Conservation (phyloP, 2,888 invertebrate genomes). For the Zaprionus bogoriensis region DNA sequence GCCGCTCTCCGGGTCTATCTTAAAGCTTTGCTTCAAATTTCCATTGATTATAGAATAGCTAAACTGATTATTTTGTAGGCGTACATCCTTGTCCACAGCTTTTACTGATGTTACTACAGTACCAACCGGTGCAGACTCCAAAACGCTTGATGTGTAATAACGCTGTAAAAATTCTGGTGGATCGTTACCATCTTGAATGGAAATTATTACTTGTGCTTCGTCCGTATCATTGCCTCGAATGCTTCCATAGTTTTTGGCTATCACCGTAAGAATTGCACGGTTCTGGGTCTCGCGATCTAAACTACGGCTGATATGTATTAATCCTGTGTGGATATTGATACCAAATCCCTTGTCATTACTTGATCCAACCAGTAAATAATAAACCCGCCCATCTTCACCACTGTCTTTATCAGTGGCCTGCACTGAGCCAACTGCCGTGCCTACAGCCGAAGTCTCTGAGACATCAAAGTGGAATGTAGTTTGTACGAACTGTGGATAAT, state of each 20-base stretch:
- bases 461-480: slow-evolving; percentile 96
- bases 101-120: slow-evolving; percentile 90
- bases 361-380: slow-evolving; percentile 95
- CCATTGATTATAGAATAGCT: slow-evolving; percentile 94
- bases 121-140: slow-evolving; percentile 90
- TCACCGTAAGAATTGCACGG: slow-evolving; percentile 93
- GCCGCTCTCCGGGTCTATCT: slow-evolving; percentile 93
- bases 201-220: slow-evolving; percentile 96
- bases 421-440: slow-evolving; percentile 92
- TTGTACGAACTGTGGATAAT: slow-evolving; percentile 93
- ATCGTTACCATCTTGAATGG: slow-evolving; percentile 97
- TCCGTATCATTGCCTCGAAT: slow-evolving; percentile 97
- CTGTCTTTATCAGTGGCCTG: slow-evolving; percentile 95
- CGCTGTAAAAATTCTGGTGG: slow-evolving; percentile 95
- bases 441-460: slow-evolving; percentile 94
- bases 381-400: slow-evolving; percentile 93
- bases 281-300: slow-evolving; percentile 94
- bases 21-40: slow-evolving; percentile 92
- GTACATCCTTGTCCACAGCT: slow-evolving; percentile 95
- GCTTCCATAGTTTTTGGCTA: slow-evolving; percentile 97
- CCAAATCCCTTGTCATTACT: slow-evolving; percentile 96
- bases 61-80: slow-evolving; percentile 95
- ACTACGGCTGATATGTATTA: slow-evolving; percentile 91
- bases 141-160: slow-evolving; percentile 90
- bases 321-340: slow-evolving; percentile 92